Evolutionary conservation across 1,140 invertebrate species (phyloP), one percentile per base, ranked within the genome.

Genomic region (Apocrypta bakeri): DNA sequence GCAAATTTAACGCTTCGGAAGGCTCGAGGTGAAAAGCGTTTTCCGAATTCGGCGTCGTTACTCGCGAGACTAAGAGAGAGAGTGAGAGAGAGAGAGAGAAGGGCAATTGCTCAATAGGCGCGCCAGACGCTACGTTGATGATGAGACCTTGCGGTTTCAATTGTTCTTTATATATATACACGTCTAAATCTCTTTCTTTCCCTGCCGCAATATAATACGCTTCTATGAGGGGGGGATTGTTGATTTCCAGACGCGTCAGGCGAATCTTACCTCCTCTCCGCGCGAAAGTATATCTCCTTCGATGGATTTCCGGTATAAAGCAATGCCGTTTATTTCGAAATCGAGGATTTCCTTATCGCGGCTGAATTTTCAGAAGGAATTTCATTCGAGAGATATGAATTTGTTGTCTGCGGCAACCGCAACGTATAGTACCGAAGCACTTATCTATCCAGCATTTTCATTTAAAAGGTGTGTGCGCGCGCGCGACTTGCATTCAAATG

Each of bases 81-180:
- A 2, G 25, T 48, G 4, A 56, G 2, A 56, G 48, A 56, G 17
- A 6, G 14, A n/a, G 17, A 56, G 14, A 56, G 48, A 17, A n/a
- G 12, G 31, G 2, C 0, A 0, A 40, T 84, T 84, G 56, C 78
- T 76, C 21, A 81, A 66, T 66, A 75, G 40, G 42, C 40, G 40
- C 37, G 40, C n/a, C n/a, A 71, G 14, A 17, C 56, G 69, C 27
- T 68, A 21, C 48, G 48, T 17, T 74, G 14, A 66, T 27, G 29
- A 29, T 56, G 74, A 66, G 75, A 73, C 81, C 66, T 83, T 79
- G 81, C 75, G 81, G 75, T 73, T 83, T 64, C 75, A 66, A 78
- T 83, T 79, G 81, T 79, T 78, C 31, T 75, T 40, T 68, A 66
- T 37, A 25, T 25, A 9, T 27, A 8, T 7, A 24, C 21, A 2